Evolutionary conservation across 2,797 vertebrate genomes (phyloP).

Genomic region (Hippoglossus hippoglossus): DNA sequence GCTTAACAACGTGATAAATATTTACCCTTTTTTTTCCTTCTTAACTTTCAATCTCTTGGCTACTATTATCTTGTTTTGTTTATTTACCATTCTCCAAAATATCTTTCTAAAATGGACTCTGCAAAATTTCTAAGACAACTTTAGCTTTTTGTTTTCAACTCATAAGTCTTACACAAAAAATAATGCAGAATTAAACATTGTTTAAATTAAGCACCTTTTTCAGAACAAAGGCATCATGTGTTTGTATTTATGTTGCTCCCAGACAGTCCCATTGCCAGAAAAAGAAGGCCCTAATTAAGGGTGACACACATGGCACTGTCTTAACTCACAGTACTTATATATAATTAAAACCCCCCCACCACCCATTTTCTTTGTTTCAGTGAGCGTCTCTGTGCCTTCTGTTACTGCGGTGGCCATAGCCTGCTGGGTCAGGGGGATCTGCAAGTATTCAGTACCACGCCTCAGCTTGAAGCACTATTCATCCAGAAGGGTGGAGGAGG

Average conservation of each 20-base stretch:
- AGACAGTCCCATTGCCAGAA: slow-evolving; percentile 30
- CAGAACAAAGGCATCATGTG: slow-evolving; percentile 5
- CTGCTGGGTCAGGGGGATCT: slow-evolving; percentile 98
- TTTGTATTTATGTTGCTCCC: slow-evolving; percentile 27
- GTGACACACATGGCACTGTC: slow-evolving; percentile 59
- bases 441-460: slow-evolving; percentile 89
- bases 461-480: slow-evolving; percentile 81
- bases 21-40: slow-evolving; percentile 47
- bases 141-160: not conserved
- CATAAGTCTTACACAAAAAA: not conserved
- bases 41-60: slow-evolving; percentile 28
- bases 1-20: slow-evolving; percentile 58
- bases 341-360: slow-evolving; percentile 70
- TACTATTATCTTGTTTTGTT: slow-evolving; percentile 3
- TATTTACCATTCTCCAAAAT: slow-evolving; percentile 10
- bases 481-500: slow-evolving; percentile 66
- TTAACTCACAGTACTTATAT: slow-evolving; percentile 69
- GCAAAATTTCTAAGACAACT: slow-evolving; percentile 4
- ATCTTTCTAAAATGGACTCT: slow-evolving; percentile 2
- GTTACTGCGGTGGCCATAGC: slow-evolving; percentile 95
- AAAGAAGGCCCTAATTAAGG: slow-evolving; percentile 64
- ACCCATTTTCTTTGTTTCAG: slow-evolving; percentile 69
- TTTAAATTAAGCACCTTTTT: not conserved
- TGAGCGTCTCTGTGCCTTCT: slow-evolving; percentile 96
- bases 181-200: not conserved